Evolutionary conservation across 2,113 vertebrate species (phyloP).

Genomic region (Athene noctua): DNA sequence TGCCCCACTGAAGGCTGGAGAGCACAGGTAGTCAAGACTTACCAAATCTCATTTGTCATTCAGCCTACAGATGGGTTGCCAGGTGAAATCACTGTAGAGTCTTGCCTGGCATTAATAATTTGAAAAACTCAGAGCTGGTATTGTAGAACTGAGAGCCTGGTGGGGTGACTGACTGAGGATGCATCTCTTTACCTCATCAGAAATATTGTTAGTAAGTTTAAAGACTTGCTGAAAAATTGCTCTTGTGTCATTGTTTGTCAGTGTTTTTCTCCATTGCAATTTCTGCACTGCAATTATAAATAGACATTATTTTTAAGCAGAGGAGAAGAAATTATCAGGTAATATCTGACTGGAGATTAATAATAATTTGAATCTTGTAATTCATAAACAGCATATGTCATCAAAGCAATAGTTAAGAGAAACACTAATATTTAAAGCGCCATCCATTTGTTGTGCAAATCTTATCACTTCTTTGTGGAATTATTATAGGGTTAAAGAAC

Average conservation of each 20-base stretch:
- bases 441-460: not conserved
- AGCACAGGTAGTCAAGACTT: not conserved
- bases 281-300: not conserved
- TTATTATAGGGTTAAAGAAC: not conserved
- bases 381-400: not conserved
- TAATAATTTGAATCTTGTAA: not conserved
- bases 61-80: not conserved
- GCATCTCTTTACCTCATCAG: rapidly evolving
- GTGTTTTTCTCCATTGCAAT: not conserved
- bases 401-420: not conserved
- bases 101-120: not conserved
- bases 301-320: not conserved
- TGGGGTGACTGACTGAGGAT: not conserved
- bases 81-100: not conserved
- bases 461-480: not conserved
- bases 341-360: not conserved
- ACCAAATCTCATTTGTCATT: not conserved
- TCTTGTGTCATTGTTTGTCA: not conserved
- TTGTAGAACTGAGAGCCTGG: not conserved
- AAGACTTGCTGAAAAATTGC: not conserved
- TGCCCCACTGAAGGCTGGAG: not conserved
- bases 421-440: not conserved
- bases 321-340: not conserved
- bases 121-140: not conserved
- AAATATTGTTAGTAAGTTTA: not conserved